These are phyloP conservation scores for Phyllotis vaccarum DNA, from an alignment of 2,797 vertebrate genomes.

Conservation along the genomic window DNA sequence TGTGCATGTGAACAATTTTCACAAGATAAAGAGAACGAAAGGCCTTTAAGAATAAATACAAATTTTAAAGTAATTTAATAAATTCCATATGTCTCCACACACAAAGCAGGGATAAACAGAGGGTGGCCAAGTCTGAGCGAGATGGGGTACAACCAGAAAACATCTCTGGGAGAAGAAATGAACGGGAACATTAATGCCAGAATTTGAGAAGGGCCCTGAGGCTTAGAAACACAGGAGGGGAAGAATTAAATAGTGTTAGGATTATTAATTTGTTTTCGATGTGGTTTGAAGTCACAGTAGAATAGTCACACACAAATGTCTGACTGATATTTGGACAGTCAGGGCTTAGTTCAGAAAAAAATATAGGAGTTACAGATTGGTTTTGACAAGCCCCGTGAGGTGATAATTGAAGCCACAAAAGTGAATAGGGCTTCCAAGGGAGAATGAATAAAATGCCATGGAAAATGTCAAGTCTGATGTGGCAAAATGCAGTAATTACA, in stretches of 20 bases:
- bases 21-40: neutral
- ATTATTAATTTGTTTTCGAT: slow-evolving; percentile 52
- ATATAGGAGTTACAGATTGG: slow-evolving; percentile 57
- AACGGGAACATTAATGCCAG: neutral
- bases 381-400: slow-evolving; percentile 35
- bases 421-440: slow-evolving; percentile 54
- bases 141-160: neutral
- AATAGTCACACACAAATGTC: slow-evolving; percentile 50
- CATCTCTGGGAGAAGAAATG: neutral
- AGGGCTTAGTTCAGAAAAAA: slow-evolving; percentile 34
- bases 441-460: slow-evolving; percentile 64
- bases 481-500: slow-evolving; percentile 24
- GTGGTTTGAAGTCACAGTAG: slow-evolving; percentile 43
- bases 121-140: neutral
- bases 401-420: slow-evolving; percentile 70
- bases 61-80: neutral
- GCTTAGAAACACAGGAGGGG: neutral
- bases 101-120: neutral
- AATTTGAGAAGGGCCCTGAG: neutral
- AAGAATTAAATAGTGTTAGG: neutral
- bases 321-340: slow-evolving; percentile 18
- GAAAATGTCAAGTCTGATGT: slow-evolving; percentile 63
- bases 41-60: neutral
- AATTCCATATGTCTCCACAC: neutral
- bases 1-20: neutral